These are phyloP conservation scores for Apocheima hispidaria DNA, from an alignment of 2,888 invertebrate species.

Conservation along the genomic window DNA sequence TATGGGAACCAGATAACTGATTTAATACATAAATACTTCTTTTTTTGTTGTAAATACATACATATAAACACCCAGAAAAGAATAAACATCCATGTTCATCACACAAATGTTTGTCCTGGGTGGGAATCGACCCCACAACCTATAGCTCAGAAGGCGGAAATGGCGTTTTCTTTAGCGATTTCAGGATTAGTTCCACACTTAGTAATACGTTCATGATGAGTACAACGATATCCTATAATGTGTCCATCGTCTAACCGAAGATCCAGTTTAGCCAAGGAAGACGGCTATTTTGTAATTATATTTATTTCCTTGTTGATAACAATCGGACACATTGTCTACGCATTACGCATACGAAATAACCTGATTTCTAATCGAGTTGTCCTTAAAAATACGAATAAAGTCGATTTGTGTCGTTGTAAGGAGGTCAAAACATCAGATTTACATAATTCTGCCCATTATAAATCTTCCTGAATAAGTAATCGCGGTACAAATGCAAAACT, in stretches of 20 bases:
- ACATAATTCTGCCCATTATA: constrained; percentile 7
- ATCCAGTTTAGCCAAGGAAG: background rate
- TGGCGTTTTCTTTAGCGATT: too few species aligned
- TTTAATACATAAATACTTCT: too few species aligned
- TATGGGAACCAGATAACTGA: too few species aligned
- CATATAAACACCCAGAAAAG: too few species aligned
- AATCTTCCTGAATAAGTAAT: constrained; percentile 18
- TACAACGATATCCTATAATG: too few species aligned
- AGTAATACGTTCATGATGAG: too few species aligned
- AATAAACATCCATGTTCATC: too few species aligned
- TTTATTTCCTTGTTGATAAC: constrained; percentile 18
- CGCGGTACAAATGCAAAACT: constrained; percentile 2
- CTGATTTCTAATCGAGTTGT: constrained; percentile 10
- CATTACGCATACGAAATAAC: constrained; percentile 21
- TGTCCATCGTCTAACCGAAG: background rate
- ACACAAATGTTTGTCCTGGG: too few species aligned
- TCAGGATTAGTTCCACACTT: too few species aligned
- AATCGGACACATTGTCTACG: constrained; percentile 20
- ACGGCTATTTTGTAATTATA: background rate
- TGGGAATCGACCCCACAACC: too few species aligned
- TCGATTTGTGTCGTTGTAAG: background rate
- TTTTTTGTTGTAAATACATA: too few species aligned
- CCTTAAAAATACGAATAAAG: constrained; percentile 13
- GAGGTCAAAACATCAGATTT: constrained; percentile 11
- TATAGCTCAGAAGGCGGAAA: too few species aligned